Evolutionary conservation across 2,113 vertebrate species (phyloP), one percentile per base, ranked within the genome.

Genomic region (Sturnira hondurensis): DNA sequence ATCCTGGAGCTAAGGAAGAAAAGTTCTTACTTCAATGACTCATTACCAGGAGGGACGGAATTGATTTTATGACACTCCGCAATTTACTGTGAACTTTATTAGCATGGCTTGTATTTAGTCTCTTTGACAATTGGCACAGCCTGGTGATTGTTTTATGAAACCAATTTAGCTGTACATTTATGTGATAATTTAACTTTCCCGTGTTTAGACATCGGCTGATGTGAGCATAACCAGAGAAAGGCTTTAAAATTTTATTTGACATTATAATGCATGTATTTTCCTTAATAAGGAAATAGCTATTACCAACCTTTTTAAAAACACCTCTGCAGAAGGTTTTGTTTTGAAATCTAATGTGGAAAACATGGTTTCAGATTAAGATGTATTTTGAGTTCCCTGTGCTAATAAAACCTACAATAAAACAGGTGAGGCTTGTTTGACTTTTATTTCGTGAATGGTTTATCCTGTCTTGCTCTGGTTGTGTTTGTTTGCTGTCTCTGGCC

Each of bases 341-440:
- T 87, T 33, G 22, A 33, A 61, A 65, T 12, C 0, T 78, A 80
- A 88, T 31, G 43, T 17, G 63, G 43, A 93, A 90, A 96, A 65
- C 41, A 47, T 22, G 63, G 50, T 68, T 86, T 58, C 1, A 86
- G 38, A 58, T 81, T 86, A 77, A 89, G 73, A 92, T 67, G 67
- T 86, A 70, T 50, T 97, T 93, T 94, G 17, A 95, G 14, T 80
- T 15, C 1, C 13, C 8, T 83, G 89, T 94, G 63, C 20, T 89
- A 95, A 52, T 86, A 95, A 95, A 96, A 24, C 26, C 22, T 68
- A 89, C 77, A 96, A 65, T 85, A 68, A 89, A 93, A 77, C 22
- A 95, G 85, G 76, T 86, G 41, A 63, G 70, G 71, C 9, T 95
- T 91, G 61, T 96, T 96, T 97, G 47, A 76, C 43, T 86, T 94